phyloP scores from a whole-genome alignment of 2,888 invertebrate species.

The Noctuana brunneofusca region DNA sequence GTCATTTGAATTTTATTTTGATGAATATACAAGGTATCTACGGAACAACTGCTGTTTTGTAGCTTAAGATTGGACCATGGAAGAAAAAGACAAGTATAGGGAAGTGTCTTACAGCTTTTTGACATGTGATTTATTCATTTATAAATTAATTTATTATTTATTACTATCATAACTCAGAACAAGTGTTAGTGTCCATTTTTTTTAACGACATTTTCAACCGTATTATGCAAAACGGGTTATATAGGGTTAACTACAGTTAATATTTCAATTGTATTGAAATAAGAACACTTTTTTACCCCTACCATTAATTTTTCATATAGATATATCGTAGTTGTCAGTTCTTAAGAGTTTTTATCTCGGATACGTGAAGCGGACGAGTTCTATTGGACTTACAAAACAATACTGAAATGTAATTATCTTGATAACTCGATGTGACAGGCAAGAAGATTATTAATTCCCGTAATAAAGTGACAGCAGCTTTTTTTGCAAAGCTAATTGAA shows the following conservation, averaged over 20 bases:
- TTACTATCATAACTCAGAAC: too few species aligned
- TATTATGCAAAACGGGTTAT: not conserved
- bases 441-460: conserved; percentile 21
- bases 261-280: not conserved
- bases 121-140: too few species aligned
- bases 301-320: conserved; percentile 7
- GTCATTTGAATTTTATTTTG: conserved; percentile 26
- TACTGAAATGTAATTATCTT: conserved; percentile 13
- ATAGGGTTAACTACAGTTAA: not conserved
- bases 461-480: conserved; percentile 19
- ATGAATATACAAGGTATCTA: too few species aligned
- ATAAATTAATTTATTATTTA: too few species aligned
- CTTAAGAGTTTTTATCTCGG: conserved; percentile 8
- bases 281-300: not conserved
- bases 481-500: conserved; percentile 22
- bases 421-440: conserved; percentile 12
- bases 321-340: conserved; percentile 8
- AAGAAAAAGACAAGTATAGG: too few species aligned
- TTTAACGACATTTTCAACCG: not conserved
- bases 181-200: not conserved
- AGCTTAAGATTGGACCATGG: too few species aligned
- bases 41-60: too few species aligned
- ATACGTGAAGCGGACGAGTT: not conserved
- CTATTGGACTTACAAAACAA: not conserved
- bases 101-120: too few species aligned